Base-by-base conservation (phyloP, 2,888 invertebrate species). In the Chelonus formosanus region DNA sequence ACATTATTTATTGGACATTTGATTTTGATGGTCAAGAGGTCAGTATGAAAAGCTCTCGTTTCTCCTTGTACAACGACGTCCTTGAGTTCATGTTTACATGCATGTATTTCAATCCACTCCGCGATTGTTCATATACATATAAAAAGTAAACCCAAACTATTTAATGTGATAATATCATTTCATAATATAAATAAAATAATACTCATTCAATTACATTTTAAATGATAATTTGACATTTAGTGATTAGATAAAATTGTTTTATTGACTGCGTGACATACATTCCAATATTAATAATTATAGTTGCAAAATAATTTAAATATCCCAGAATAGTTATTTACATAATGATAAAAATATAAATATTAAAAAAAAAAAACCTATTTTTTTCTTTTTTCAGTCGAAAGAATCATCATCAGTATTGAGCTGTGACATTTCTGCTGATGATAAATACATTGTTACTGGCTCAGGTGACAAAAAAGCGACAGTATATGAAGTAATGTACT, bases 381-480 rank as follows among this genome's bases (percentile, higher is more conserved):
- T 59, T 60, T 60, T 60, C 8, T 35, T 34, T 6, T 66, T 61
- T 44, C 88, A 94, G 94, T 94, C 94, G 58, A 97, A 97, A 87
- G 98, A 98, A 88, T 95, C 96, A 69, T 97, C 97, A 76, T 97
- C 97, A 81, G 98, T 98, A 83, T 90, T 98, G 80, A 97, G 97
- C 88, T 98, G 98, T 89, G 98, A 98, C 90, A 96, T 98, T 86
- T 96, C 98, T 71, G 91, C 94, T 70, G 98, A 98, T 86, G 98
- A 98, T 88, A 97, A 97, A 86, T 97, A 95, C 87, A 97, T 98
- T 80, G 96, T 98, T 78, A 98, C 98, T 54, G 98, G 98, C 70
- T 97, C 97, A 40, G 98, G 98, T 68, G 98, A 98, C 86, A 98
- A 97, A 87, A 98, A 97, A 85, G 97, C 97, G 74, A 97, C 97